Evolutionary conservation across 2,113 vertebrate species (phyloP).

Genomic region (Anguilla japonica): DNA sequence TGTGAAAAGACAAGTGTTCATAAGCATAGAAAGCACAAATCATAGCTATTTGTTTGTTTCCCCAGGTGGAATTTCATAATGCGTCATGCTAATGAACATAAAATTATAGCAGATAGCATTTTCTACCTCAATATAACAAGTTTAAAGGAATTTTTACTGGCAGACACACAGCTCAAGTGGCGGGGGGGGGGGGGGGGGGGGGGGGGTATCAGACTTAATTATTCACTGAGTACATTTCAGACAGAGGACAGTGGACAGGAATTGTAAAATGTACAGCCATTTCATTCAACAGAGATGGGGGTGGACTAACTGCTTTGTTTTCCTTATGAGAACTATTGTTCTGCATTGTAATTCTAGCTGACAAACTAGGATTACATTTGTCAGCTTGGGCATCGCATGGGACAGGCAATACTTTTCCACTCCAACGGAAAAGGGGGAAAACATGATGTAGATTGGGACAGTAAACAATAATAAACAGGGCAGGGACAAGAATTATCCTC

Average conservation of each 20-base stretch:
- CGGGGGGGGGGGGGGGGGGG: not conserved
- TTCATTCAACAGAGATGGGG: not conserved
- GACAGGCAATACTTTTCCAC: not conserved
- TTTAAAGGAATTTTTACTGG: not conserved
- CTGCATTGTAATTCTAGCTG: not conserved
- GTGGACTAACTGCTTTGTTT: not conserved
- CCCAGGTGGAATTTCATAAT: not conserved
- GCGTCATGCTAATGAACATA: not conserved
- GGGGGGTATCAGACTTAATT: not conserved
- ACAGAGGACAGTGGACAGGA: not conserved
- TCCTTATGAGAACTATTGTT: not conserved
- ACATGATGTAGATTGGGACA: not conserved
- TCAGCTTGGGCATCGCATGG: not conserved
- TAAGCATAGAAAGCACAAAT: not conserved
- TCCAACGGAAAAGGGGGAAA: not conserved
- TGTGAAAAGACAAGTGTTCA: not conserved
- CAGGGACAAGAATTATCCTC: not conserved
- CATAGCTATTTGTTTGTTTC: not conserved
- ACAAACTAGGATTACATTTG: not conserved
- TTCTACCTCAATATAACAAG: not conserved
- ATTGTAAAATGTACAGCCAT: not conserved
- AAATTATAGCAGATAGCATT: not conserved
- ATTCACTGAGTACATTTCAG: not conserved
- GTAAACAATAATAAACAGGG: not conserved
- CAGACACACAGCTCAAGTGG: not conserved